Base-by-base conservation (phyloP, 2,113 vertebrate genomes). In the Cynoglossus semilaevis region DNA sequence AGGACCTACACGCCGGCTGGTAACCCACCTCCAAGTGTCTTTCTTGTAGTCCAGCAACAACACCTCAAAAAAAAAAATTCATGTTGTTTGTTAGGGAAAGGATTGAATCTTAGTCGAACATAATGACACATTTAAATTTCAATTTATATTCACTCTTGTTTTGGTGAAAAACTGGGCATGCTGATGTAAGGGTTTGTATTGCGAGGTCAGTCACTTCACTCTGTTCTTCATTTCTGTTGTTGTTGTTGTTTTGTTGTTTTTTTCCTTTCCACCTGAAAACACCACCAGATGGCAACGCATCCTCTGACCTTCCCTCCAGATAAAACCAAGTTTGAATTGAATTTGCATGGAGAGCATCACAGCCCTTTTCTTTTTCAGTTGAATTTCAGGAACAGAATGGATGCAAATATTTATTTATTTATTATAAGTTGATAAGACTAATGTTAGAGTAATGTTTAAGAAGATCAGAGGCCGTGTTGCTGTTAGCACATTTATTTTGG, bases 11-110 rank as follows among this genome's bases (percentile, higher is more conserved):
- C 92, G 90, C 90, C 91, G 88, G 87, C 92, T 90, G 89, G 90
- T 94, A 94, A 93, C 92, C 91, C 91, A 90, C 90, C 92, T 92
- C 88, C 89, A 83, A 84, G 72, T 92, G 88, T 89, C 88, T 91
- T 84, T 91, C 81, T 90, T 90, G 76, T 91, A 90, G 89, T 88
- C 86, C 84, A 89, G 86, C 82, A 89, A 81, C 76, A 88, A 81
- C 76, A 88, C 83, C 76, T 88, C 68, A 85, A 79, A 74, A 81
- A 71, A 65, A 51, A 58, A 56, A 70, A 41, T 77, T 86, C 9
- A 41, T 41, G 12, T 54, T 58, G 64, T 38, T 71, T 58, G 64
- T 63, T 68, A 83, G 66, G 69, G 56, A 49, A 76, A 69, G 67
- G 16, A 44, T 49, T 22, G 61, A 70, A 67, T 47, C 18, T 46